phyloP scores from a whole-genome alignment of 2,113 vertebrate genomes.

The Sceloporus tristichus region DNA sequence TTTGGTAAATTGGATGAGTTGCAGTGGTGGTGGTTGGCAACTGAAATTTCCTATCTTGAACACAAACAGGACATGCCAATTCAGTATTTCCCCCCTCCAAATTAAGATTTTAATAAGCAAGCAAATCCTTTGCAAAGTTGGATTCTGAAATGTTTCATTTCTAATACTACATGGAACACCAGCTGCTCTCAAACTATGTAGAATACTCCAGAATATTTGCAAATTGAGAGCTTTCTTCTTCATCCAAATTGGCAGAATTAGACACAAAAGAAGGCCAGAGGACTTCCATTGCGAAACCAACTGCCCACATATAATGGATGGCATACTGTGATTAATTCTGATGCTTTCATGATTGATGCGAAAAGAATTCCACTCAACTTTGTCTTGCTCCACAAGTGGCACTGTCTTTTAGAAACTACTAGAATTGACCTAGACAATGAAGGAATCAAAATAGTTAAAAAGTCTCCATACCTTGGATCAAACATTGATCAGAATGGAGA shows the following conservation, averaged over 20 bases:
- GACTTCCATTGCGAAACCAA: background rate
- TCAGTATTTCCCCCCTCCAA: background rate
- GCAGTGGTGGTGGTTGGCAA: too few species aligned
- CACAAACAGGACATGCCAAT: background rate
- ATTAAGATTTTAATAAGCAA: background rate
- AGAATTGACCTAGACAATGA: background rate
- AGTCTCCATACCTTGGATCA: too few species aligned
- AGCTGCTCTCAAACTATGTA: background rate
- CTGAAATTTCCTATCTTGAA: background rate
- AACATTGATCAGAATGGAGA: too few species aligned
- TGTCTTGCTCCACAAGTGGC: constrained; percentile 10
- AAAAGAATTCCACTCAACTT: background rate
- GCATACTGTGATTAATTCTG: fast-evolving
- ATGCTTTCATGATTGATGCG: background rate
- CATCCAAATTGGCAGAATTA: background rate
- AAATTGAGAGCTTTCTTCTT: background rate
- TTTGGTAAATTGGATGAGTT: background rate
- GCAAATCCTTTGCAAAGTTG: background rate
- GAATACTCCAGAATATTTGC: background rate
- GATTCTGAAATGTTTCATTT: background rate
- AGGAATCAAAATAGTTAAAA: too few species aligned
- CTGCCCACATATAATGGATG: background rate
- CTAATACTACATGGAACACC: background rate
- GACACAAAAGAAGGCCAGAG: background rate
- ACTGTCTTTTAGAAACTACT: background rate